Base-by-base conservation (phyloP, 2,888 invertebrate species). In the Mayetiola destructor region DNA sequence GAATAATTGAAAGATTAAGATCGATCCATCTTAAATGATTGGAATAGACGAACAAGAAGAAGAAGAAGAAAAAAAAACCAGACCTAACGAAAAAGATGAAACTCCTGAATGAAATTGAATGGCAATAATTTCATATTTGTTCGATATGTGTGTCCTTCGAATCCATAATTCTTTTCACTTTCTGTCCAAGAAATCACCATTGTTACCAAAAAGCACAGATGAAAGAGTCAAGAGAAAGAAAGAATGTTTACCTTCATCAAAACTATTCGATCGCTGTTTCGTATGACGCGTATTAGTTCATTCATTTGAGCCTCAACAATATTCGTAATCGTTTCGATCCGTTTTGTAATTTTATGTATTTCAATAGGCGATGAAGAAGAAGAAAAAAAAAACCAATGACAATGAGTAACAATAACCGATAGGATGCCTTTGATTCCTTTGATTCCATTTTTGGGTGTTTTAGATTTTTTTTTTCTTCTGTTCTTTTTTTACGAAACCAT, bases 211-310 rank as follows among this genome's bases (percentile, higher is more conserved):
- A n/a, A n/a, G n/a, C n/a, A n/a, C n/a, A n/a, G 2, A 23, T 12
- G 27, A 48, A 27, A n/a, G 16, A 27, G 2, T 5, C 2, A 8
- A 42, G 16, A n/a, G 14, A 37, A 5, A 6, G n/a, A 27, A 48
- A n/a, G n/a, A 48, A 48, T 48, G 27, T 27, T 48, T 48, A 48
- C 48, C 48, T 48, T 27, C 48, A 48, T 48, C 48, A 27, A 48
- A 48, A n/a, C n/a, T n/a, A n/a, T n/a, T n/a, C 27, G 23, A 23
- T 42, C 42, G 42, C 4, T 27, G 29, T 42, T 2, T 23, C 16
- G 23, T n/a, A 27, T 48, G 27, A n/a, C 48, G 48, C 48, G 48
- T 48, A 27, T 42, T 27, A 27, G 16, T 48, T 48, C 48, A 48
- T 48, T 48, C 48, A 48, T 48, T n/a, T n/a, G 16, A 27, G 27